Conservation (phyloP, 2,113 vertebrate species). For the Cyanistes caeruleus region DNA sequence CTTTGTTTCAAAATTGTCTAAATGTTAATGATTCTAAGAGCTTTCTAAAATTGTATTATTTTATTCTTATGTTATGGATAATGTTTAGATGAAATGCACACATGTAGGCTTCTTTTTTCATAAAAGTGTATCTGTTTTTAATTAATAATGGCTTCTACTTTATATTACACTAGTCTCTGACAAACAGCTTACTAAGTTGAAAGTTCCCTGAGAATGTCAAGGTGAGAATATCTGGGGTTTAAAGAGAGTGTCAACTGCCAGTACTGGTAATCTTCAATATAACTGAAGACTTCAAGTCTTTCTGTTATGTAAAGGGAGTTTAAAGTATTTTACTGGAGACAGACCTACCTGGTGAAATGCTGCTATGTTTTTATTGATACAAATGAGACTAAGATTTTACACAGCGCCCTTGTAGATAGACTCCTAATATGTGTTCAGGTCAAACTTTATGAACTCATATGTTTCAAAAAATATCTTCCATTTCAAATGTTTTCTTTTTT, state of each 20-base stretch:
- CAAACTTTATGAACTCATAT: neutral
- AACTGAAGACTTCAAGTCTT: neutral
- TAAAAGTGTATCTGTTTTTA: neutral
- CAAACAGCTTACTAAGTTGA: neutral
- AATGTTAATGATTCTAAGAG: neutral
- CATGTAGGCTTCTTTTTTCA: neutral
- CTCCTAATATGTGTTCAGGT: neutral
- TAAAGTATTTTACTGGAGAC: neutral
- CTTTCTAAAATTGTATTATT: neutral
- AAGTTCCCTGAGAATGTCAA: neutral
- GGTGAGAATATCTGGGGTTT: neutral
- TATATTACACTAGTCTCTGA: neutral
- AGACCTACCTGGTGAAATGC: neutral
- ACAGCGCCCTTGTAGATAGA: neutral
- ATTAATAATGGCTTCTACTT: neutral
- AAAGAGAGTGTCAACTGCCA: neutral
- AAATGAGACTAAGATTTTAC: neutral
- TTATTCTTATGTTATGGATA: neutral
- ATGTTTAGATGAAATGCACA: neutral
- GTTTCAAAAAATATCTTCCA: neutral
- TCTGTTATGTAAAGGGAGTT: neutral
- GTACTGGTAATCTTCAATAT: neutral
- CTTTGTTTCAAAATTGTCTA: neutral
- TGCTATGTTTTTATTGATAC: neutral
- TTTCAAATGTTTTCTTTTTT: neutral